Conservation (phyloP, 35 echinoderm and acorn worm species). For the Patiria miniata region DNA sequence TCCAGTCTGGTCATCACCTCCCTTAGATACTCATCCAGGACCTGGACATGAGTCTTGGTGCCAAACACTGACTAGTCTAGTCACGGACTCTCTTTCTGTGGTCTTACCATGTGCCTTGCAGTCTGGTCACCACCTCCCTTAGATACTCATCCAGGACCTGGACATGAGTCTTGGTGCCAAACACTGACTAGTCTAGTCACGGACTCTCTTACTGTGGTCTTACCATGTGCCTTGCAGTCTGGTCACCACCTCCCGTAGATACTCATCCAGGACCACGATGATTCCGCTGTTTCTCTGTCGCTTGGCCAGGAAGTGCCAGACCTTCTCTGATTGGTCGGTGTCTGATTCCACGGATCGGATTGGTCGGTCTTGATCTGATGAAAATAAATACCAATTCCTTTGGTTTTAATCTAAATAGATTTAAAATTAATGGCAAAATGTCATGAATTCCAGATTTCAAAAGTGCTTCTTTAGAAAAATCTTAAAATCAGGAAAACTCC, state of each 20-base stretch:
- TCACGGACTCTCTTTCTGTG: no score
- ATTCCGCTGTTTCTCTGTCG: slow-evolving; percentile 48
- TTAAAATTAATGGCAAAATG: neutral
- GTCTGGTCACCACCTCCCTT: slow-evolving; percentile 26
- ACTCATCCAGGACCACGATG: slow-evolving; percentile 32
- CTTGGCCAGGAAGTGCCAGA: slow-evolving; percentile 40
- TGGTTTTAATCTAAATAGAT: neutral
- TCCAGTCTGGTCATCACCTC: slow-evolving; percentile 23
- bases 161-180: no score
- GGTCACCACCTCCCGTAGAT: slow-evolving; percentile 24
- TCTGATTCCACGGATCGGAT: neutral
- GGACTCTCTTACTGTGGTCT: neutral
- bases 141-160: slow-evolving; percentile 44
- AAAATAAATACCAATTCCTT: neutral
- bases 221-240: slow-evolving; percentile 33
- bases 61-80: no score
- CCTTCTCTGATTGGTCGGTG: slow-evolving; percentile 25
- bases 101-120: slow-evolving; percentile 19
- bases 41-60: no score
- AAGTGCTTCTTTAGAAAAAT: neutral
- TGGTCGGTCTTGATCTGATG: neutral
- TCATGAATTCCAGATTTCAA: no score
- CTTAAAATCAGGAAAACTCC: neutral
- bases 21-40: slow-evolving; percentile 36
- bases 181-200: no score